Evolutionary conservation across 2,113 vertebrate genomes (phyloP), one percentile per base, ranked within the genome.

Genomic region (Phaethon lepturus): DNA sequence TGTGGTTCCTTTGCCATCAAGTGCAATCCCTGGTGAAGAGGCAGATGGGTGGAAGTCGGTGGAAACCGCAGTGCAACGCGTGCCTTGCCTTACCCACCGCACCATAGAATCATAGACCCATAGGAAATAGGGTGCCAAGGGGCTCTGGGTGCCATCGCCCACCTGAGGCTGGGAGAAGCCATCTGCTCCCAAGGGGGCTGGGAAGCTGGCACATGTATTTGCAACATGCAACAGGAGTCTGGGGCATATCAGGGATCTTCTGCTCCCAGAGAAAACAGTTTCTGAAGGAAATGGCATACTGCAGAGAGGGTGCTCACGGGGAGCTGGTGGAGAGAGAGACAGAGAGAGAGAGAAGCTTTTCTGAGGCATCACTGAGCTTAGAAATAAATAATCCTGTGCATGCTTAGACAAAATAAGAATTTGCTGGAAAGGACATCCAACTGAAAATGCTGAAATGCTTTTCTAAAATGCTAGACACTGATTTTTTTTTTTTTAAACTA

Each of bases 31-130:
- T 79, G 74, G 25, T 0, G 55, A 86, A 90, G 63, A 78, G 45
- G 71, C 62, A 95, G 91, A 91, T 73, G 77, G 88, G 55, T 95
- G 83, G 52, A 85, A 79, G 42, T 17, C 0, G 2, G 66, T 87
- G 77, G 71, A 84, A 93, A 66, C 6, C 0, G 0, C 75, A 77
- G n/a, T 3, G 67, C 82, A 90, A 62, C 0, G 0, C 2, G 6
- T 50, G 75, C 69, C 3, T 0, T 71, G 88, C 45, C 64, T 86
- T 85, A 69, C 13, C 44, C 66, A 78, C 83, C 1, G 0, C 56
- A 49, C 17, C 79, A 59, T 63, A 91, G 86, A 95, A 89, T 91
- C 95, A 94, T 49, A 89, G 86, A 85, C 9, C 40, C 94, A 87
- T 10, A 55, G 60, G 69, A 81, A 96, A 94, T n/a, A 87, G 86